Evolutionary conservation across 2,797 vertebrate species (phyloP), one percentile per base, ranked within the genome.

Genomic region (Alcedo quadribrachys): DNA sequence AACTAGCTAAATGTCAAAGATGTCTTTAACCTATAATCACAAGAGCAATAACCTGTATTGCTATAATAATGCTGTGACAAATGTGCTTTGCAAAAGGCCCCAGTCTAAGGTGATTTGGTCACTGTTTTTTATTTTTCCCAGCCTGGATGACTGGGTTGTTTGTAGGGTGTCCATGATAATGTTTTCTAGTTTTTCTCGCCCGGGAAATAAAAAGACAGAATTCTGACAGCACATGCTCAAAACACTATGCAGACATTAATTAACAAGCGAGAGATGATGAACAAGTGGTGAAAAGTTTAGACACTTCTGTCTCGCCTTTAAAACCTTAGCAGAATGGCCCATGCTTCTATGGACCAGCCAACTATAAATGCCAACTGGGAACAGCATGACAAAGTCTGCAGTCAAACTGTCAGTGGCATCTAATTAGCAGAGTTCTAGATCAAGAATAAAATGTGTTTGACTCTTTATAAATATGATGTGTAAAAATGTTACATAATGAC

Each of bases 401-500:
- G 94, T 93, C 92, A 91, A 94, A 93, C 92, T 96, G 92, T 96
- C 94, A 93, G 85, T 62, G 37, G 92, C 89, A 94, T 94, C 93
- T 95, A 94, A 94, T 90, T 94, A 94, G 91, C 58, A 3, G 89
- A 92, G 92, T 92, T 95, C 91, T 94, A 90, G 92, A 94, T 93
- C 87, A 94, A 90, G 90, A 91, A 90, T 91, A 96, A 95, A 95
- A 96, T 89, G 83, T 94, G 92, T 94, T 93, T 93, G 90, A 95
- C 92, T 94, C 83, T 92, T 93, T 94, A 96, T 96, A 96, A 96
- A 96, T 96, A 96, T 85, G 95, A 96, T 92, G 94, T 94, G 94
- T 90, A 96, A 96, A 96, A 96, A 96, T 77, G 91, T 96, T 95
- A 96, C 83, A 96, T 96, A 96, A 96, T 94, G 94, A 92, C 95